Percentiles rank a stretch among this genome's conserved stretches.
Conservation (phyloP, 2,888 invertebrate genomes). For the Seladonia tumulorum region DNA sequence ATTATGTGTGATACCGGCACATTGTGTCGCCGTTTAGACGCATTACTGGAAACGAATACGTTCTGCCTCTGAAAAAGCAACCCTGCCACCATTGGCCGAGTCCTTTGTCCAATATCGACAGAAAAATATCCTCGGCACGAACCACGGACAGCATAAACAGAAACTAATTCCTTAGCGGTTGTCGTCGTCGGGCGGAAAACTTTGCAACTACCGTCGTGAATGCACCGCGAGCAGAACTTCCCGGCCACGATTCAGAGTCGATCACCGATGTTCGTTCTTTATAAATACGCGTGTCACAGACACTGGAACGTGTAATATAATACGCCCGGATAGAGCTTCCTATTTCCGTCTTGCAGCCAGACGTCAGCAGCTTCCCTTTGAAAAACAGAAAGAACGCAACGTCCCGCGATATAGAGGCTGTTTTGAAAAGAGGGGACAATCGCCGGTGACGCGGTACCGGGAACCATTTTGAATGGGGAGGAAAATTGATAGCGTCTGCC, state of each 20-base stretch:
- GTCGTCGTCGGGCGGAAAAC: not conserved
- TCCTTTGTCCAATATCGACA: not conserved
- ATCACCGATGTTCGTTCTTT: slow-evolving; percentile 6
- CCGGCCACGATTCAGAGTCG: not conserved
- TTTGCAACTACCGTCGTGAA: not conserved
- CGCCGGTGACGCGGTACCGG: not conserved
- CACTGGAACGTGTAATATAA: slow-evolving; percentile 28
- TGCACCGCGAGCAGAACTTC: not conserved
- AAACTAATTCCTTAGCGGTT: slow-evolving; percentile 10
- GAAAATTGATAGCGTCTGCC: not conserved
- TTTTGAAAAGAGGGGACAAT: not conserved
- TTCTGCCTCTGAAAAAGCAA: not conserved
- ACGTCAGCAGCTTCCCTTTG: slow-evolving; percentile 62
- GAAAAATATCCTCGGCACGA: not conserved
- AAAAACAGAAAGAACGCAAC: slow-evolving; percentile 73
- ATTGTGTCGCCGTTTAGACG: not conserved
- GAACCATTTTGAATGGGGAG: not conserved
- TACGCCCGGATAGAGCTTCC: slow-evolving; percentile 4
- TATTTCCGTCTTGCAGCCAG: slow-evolving; percentile 52
- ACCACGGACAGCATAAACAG: not conserved
- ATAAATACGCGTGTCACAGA: slow-evolving; percentile 20
- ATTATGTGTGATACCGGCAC: not conserved
- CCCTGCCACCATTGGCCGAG: not conserved
- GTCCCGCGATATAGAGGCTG: slow-evolving; percentile 53
- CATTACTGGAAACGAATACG: not conserved